Conservation (phyloP, 2,888 invertebrate species). For the Drosophila kambysellisi region DNA sequence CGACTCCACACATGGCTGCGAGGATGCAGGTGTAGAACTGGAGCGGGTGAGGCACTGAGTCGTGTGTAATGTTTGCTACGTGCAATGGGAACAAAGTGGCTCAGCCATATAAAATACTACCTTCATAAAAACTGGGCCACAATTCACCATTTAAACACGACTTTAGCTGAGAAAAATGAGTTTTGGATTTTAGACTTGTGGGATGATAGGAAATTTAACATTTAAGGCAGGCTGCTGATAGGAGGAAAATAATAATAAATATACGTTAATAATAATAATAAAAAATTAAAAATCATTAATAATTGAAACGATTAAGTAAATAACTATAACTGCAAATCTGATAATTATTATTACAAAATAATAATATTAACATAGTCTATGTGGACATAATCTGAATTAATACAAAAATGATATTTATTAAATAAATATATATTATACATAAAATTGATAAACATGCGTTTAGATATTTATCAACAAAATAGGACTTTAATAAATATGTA, state of each 20-base stretch:
- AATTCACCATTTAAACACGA: slow-evolving; percentile 25
- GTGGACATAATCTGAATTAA: too few species aligned
- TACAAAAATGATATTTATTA: not conserved
- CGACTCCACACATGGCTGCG: slow-evolving; percentile 38
- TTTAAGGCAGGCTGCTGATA: not conserved
- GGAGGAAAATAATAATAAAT: not conserved
- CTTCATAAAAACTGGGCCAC: slow-evolving; percentile 10
- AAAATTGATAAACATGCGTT: not conserved
- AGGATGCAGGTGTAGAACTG: not conserved
- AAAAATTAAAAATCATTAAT: not conserved
- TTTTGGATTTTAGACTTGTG: not conserved
- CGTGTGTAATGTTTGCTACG: slow-evolving; percentile 57
- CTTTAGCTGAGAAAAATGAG: slow-evolving; percentile 29
- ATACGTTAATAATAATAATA: not conserved
- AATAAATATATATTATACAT: not conserved
- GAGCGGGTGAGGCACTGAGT: slow-evolving; percentile 21
- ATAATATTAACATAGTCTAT: not conserved
- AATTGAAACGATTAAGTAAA: not conserved
- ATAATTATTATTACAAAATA: not conserved
- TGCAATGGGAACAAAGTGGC: slow-evolving; percentile 42
- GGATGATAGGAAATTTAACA: not conserved
- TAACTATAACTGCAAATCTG: not conserved
- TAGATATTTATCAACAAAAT: not conserved
- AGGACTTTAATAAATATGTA: not conserved
- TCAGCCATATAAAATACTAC: not conserved